These are phyloP conservation scores for Podarcis lilfordi DNA, from an alignment of 2,797 vertebrate species.

Conservation along the genomic window DNA sequence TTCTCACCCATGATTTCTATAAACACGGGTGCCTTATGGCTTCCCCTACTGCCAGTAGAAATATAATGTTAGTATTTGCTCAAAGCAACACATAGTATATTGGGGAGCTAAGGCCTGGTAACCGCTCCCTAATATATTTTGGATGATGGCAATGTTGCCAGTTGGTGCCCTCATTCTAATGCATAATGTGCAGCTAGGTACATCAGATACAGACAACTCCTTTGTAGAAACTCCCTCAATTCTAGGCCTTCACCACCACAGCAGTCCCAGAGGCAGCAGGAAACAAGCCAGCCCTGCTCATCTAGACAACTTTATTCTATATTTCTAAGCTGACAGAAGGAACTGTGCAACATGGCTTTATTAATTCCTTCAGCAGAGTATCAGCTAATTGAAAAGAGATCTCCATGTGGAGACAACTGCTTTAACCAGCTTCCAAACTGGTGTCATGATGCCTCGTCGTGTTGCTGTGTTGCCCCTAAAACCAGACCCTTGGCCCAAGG, in stretches of 20 bases:
- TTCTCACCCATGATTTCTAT: background rate
- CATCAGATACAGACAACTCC: background rate
- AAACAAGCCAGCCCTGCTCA: background rate
- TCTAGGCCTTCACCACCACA: background rate
- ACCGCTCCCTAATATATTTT: background rate
- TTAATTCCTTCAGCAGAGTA: background rate
- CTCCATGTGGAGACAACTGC: background rate
- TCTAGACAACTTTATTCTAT: no score
- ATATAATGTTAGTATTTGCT: background rate
- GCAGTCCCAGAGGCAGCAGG: background rate
- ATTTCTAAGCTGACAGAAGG: background rate
- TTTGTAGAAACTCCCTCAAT: background rate
- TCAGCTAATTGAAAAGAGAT: background rate
- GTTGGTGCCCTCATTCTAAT: background rate
- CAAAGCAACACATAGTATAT: background rate
- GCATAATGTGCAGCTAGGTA: background rate
- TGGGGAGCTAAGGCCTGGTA: background rate
- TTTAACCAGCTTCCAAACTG: background rate
- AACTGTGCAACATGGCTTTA: background rate
- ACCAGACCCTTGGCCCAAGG: background rate
- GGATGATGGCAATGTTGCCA: background rate
- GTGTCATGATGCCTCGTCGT: no score
- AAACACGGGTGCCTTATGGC: background rate
- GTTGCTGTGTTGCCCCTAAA: background rate
- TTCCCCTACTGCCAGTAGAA: background rate